Evolutionary conservation across 2,888 invertebrate genomes (phyloP), one percentile per base, ranked within the genome.

Genomic region (Nomada flava): DNA sequence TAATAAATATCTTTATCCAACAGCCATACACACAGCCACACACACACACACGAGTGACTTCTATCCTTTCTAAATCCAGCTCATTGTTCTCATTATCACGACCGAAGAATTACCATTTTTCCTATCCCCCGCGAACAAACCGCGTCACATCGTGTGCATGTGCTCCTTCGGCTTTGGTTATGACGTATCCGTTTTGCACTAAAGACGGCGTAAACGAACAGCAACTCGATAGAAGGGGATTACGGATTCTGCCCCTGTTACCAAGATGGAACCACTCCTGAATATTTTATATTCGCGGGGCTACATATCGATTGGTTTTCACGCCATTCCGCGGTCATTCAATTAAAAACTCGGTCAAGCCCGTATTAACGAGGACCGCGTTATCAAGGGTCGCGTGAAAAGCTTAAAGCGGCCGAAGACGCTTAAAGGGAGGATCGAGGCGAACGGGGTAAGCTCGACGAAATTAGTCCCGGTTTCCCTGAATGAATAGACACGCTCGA

Each of bases 331-430:
- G 69, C 71, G 81, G 76, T 80, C 82, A 82, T 87, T 87, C 82
- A 80, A 87, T 87, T 87, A 86, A 86, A 87, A 87, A 87, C 82
- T 87, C 88, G 86, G 87, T 87, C 87, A 87, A 87, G 84, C 80
- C 67, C 73, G 80, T 77, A 86, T 87, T 87, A 87, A 84, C 83
- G 83, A 75, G 63, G 57, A 65, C 23, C 76, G 76, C 59, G 77
- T 69, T 76, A 84, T 84, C 76, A 68, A 60, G 69, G 72, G 29
- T 29, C 36, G 36, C 44, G 42, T 50, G 64, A 64, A 59, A 44
- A 62, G 20, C 55, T 20, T 50, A 67, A 81, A 83, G 29, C 69
- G 62, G 20, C 44, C 74, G 62, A 77, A 85, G 65, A 60, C 71
- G 73, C 73, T 86, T 67, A 69, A 36, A 82, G 36, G 63, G 52